These are phyloP conservation scores for Diaprepes abbreviatus DNA, from an alignment of 2,888 invertebrate genomes.

Conservation along the genomic window DNA sequence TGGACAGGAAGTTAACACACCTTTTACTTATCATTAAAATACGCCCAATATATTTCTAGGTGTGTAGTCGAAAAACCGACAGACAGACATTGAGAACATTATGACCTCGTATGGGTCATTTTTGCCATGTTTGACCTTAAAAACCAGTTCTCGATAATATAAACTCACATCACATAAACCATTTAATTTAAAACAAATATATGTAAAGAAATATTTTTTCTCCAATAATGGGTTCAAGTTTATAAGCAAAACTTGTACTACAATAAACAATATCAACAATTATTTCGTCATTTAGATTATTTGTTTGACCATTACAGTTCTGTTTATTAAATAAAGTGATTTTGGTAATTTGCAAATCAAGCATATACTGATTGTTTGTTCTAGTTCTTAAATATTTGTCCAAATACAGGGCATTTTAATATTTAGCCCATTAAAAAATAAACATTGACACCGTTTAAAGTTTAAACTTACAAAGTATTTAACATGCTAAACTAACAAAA, in stretches of 20 bases:
- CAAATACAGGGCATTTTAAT: neutral
- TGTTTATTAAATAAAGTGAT: conserved; percentile 48
- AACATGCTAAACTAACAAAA: neutral
- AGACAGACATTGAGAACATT: too few species aligned
- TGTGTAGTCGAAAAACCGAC: too few species aligned
- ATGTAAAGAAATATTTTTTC: conserved; percentile 26
- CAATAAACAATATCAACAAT: conserved; percentile 46
- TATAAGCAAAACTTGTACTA: conserved; percentile 43
- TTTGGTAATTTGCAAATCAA: conserved; percentile 40
- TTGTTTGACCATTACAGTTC: conserved; percentile 42
- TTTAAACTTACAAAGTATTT: neutral
- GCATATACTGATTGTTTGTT: conserved; percentile 29
- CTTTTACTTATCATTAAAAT: too few species aligned
- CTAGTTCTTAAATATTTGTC: conserved; percentile 26
- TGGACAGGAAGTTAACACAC: too few species aligned
- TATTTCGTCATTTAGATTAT: conserved; percentile 49
- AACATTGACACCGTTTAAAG: neutral
- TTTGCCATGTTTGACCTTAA: too few species aligned
- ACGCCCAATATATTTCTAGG: too few species aligned
- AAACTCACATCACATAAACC: neutral
- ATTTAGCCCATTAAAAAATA: neutral
- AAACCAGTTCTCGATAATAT: conserved; percentile 3
- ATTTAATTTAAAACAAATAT: conserved; percentile 12
- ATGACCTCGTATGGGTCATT: too few species aligned
- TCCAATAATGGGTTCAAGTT: conserved; percentile 46